Base-by-base conservation (phyloP, 2,113 vertebrate species). In the Oreochromis tanganicae region DNA sequence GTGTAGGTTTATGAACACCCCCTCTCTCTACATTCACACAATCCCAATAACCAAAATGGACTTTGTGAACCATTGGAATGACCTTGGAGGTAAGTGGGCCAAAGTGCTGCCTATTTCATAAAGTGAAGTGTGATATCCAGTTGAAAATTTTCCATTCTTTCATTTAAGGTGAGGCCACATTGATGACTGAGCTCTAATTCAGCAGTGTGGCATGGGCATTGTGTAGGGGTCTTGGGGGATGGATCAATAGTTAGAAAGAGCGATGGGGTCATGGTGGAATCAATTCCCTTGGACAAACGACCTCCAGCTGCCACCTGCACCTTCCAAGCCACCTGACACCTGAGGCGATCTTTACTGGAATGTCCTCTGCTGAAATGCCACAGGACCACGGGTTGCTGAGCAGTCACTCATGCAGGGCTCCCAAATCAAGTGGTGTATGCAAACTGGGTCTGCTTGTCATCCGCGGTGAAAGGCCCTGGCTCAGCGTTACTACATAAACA, bases 281-380 rank as follows among this genome's bases (percentile, higher is more conserved):
- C 95, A 92, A 95, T 96, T 94, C 84, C 84, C 24, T 27, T 63
- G 92, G 91, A 92, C 94, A 93, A 95, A 95, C 83, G 93, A 95
- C 95, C 95, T 95, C 93, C 86, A 91, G 90, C 92, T 90, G 92
- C 93, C 83, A 73, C 50, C 59, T 43, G 84, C 88, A 84, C 94
- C 92, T 93, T 93, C 92, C 88, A 81, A 61, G 92, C 80, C 79
- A 57, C 91, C 88, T 93, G 94, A 96, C 94, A 95, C 94, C 95
- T 93, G 93, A 95, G 93, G 94, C 83, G 82, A 92, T 93, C 94
- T 94, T 93, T 95, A 85, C 94, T 88, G 91, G 92, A 95, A 94
- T 85, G 95, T 93, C 95, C 95, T 95, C 95, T 94, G 92, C 85
- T 87, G 88, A 95, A 95, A 95, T 95, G 95, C 94, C 95, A 95